Evolutionary conservation across 2,113 vertebrate genomes (phyloP), one percentile per base, ranked within the genome.

Genomic region (Gobio gobio): DNA sequence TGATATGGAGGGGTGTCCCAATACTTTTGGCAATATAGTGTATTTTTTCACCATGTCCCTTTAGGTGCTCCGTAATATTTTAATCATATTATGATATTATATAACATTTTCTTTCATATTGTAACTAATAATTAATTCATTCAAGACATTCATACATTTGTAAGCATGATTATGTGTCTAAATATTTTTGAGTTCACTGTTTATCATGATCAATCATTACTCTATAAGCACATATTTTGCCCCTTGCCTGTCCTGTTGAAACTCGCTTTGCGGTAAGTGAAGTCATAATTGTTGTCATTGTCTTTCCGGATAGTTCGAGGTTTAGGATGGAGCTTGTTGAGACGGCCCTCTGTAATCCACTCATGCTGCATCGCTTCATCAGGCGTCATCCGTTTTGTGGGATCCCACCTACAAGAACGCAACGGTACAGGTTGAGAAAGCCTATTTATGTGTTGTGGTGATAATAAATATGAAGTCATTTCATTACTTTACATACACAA

Each of bases 301-400:
- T 95, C 92, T 54, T 93, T 96, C 85, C 91, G 94, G 22, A 92
- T 82, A 10, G 86, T 81, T 73, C 91, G 95, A 0, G 88, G 83
- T 91, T 92, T 96, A 72, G 92, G 87, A 5, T 90, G 90, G 7
- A 90, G 76, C 90, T 91, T 95, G 89, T 95, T 91, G 47, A 92
- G 92, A 76, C 94, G 93, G 29, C 95, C 90, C 51, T 98, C 96
- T 77, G 95, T 94, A 90, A 99, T 96, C 97, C 97, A 98, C 0
- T 92, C 87, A 1, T 98, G 97, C 89, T 95, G 95, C 87, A 98
- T 90, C 0, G 95, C 97, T 90, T 98, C 96, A 63, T 97, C 97
- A 0, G 97, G 97, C 83, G 95, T 97, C 96, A 98, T 95, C 10
- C 97, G 96, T 83, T 95, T 95, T 22, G 93, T 91, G n/a, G 97